These are phyloP conservation scores for Pteropus rufus DNA, from an alignment of 2,797 vertebrate species.

Conservation along the genomic window DNA sequence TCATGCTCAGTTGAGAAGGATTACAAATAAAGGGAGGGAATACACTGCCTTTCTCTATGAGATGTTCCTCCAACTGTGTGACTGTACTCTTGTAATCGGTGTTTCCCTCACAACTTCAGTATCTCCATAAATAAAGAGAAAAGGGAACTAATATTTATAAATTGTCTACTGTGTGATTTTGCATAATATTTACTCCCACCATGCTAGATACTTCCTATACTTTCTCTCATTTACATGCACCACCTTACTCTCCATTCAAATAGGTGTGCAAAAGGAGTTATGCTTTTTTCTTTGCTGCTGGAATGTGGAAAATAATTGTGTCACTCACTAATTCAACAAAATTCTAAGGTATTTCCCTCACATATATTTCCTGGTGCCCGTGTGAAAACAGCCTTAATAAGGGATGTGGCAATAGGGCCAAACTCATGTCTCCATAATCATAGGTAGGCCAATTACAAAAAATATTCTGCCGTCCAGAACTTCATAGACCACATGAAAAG, in stretches of 20 bases:
- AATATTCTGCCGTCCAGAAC: conserved; percentile 20
- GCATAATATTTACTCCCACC: background rate
- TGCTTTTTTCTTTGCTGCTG: background rate
- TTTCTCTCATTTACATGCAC: background rate
- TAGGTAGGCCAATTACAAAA: conserved; percentile 40
- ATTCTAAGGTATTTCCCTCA: background rate
- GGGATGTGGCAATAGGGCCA: background rate
- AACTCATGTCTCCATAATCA: background rate
- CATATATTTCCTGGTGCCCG: background rate
- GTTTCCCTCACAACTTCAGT: conserved; percentile 8
- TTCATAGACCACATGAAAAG: conserved; percentile 15
- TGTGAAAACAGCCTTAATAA: conserved; percentile 5
- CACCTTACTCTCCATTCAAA: background rate
- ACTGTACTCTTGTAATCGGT: background rate
- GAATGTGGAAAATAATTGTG: conserved; percentile 21
- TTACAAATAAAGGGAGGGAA: background rate
- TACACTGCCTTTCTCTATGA: background rate
- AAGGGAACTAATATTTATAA: background rate
- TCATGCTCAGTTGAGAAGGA: background rate
- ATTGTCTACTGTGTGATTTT: background rate
- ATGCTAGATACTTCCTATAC: background rate
- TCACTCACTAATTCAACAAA: background rate
- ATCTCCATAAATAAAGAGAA: background rate
- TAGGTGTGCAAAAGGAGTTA: background rate
- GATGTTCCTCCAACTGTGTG: background rate